Base-by-base conservation (phyloP, 2,888 invertebrate genomes). In the Nymphalis urticae region DNA sequence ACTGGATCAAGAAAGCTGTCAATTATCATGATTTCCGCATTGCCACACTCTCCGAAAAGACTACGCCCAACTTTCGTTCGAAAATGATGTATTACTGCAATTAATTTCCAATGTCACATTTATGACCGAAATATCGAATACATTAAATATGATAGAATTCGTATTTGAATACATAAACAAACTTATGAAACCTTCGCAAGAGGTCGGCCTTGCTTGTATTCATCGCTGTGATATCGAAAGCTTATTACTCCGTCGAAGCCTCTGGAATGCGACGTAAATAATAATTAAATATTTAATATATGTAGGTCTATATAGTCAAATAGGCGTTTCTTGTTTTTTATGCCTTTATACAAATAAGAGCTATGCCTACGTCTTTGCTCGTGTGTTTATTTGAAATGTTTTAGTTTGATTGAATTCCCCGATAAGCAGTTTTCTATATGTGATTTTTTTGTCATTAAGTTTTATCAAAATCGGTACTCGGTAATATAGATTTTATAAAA, bases 241-340 rank as follows among this genome's bases (percentile, higher is more conserved):
- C 65, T 51, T 68, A 53, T 56, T 69, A 56, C 63, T 42, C 42
- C 3, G 62, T 65, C 56, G 60, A 48, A 42, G 64, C 61, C 50
- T 68, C 50, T 50, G 72, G 72, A 72, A 72, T 72, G 72, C 62
- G 70, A 63, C 60, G 60, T 62, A 62, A 58, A 67, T 62, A 62
- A 48, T 58, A 48, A 67, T 62, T 62, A 53, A 47, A 53, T 54
- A 21, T 61, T 66, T 17, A 42, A 64, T 56, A 56, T 63, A 62
- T 63, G 58, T 58, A 36, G 21, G 10, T 51, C 19, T 51, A 51
- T 2, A 51, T 19, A 51, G 19, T 16, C 8, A 17, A 16, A 54
- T 53, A 50, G 51, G 32, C 63, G 27, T 60, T 50, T 27, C 6
- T 54, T 54, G 17, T 56, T 6, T 32, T 7, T 27, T 19, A 32